phyloP scores from a whole-genome alignment of 2,113 vertebrate species.

The Taxidea taxus region DNA sequence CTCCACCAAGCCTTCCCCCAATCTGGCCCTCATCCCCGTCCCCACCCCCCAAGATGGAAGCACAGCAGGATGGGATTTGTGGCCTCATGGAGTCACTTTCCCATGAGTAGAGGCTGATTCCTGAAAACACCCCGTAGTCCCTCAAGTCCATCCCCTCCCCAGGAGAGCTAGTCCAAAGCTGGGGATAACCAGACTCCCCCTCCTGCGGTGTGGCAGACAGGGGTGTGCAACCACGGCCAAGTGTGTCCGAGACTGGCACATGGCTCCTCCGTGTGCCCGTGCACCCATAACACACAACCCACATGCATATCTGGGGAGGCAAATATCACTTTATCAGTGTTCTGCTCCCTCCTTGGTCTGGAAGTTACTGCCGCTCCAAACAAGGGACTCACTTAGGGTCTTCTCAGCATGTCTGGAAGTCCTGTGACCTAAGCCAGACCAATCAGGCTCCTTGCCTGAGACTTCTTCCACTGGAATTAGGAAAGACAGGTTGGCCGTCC shows the following conservation, averaged over 20 bases:
- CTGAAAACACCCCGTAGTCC: neutral
- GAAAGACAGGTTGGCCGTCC: fast-evolving
- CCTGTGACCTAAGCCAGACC: neutral
- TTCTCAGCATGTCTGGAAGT: neutral
- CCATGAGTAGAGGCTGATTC: neutral
- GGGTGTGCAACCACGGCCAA: too few relatives aligned
- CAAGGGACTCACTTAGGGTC: neutral
- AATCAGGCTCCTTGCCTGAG: neutral
- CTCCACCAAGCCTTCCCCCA: neutral
- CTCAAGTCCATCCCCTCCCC: neutral
- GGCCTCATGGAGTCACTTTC: neutral
- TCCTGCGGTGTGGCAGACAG: neutral
- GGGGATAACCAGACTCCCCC: neutral
- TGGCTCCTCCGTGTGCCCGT: neutral
- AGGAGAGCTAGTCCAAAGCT: neutral
- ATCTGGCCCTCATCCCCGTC: neutral
- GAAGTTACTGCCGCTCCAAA: neutral
- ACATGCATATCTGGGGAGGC: fast-evolving
- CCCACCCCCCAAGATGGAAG: neutral
- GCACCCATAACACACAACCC: too few relatives aligned
- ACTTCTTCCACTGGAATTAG: neutral
- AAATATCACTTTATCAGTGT: too few relatives aligned
- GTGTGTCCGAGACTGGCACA: too few relatives aligned
- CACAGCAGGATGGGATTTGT: neutral
- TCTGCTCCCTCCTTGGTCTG: neutral